Base-by-base conservation (phyloP, 1,140 invertebrate species). In the Drosophila guanche region DNA sequence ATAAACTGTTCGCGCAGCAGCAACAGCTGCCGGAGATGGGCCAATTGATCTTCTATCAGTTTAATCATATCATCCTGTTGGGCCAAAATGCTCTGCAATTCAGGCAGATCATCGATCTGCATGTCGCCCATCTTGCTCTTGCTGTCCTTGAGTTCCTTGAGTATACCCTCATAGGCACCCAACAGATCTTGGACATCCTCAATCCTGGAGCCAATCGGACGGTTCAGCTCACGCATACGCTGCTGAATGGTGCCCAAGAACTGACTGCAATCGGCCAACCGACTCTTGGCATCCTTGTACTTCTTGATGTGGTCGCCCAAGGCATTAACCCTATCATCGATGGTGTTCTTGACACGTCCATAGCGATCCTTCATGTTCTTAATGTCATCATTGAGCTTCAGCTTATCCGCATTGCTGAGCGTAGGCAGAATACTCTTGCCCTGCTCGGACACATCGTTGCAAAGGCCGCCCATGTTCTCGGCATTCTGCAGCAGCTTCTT, bases 1-100 rank as follows among this genome's bases (percentile, higher is more conserved):
- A 97, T 94, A 88, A 96, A 98, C 77, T 98, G 97, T 91, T 99
- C 97, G 33, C 97, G 93, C 0, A 98, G 88, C 0, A 96, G 83
- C 2, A 98, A 85, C 0, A 97, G 92, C 72, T 96, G 95, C 67
- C 96, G 94, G 1, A 97, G 91, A 90, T 94, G 95, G 0, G 95
- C 94, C 66, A 97, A 95, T 91, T 98, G 96, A 52, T 96, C 95
- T 92, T 98, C 97, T 63, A 98, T 95, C 1, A 94, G 93, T 69
- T 94, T 94, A 73, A 97, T 96, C 16, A 97, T 91, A 80, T 98
- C 97, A 73, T 97, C 95, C 84, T 98, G 95, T 79, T 97, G 94
- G 4, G 94, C 93, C 20, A 97, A 90, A 29, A 98, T 94, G 27
- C 94, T 95, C 79, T 96, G 95, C 7, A 98, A 92, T 60, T 97